Evolutionary conservation across 2,888 invertebrate genomes (phyloP).

Genomic region (Drosophila paramelanica): DNA sequence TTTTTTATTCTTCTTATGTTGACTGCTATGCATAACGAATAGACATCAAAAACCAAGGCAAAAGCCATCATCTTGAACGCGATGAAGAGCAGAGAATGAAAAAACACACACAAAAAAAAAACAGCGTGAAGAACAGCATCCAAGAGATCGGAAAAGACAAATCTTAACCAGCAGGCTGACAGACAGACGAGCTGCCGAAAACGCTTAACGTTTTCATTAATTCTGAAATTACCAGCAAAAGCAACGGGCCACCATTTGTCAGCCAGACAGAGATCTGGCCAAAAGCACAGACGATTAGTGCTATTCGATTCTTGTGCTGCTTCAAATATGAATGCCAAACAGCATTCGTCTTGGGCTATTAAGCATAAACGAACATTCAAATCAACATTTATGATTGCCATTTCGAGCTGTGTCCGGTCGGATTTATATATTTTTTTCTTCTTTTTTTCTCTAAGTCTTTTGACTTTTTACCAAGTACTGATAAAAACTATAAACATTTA

Average conservation of each 20-base stretch:
- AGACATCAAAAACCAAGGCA: constrained; percentile 39
- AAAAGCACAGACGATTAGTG: constrained; percentile 9
- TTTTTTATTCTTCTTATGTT: background rate
- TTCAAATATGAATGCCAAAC: constrained; percentile 61
- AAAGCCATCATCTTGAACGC: constrained; percentile 32
- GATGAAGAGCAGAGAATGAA: background rate
- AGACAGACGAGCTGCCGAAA: constrained; percentile 58
- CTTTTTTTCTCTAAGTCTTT: too few species aligned
- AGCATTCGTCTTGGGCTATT: constrained; percentile 68
- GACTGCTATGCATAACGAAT: constrained; percentile 8
- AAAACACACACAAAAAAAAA: background rate
- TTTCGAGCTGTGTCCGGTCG: constrained; percentile 48
- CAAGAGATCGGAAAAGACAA: constrained; percentile 9
- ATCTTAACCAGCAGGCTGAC: constrained; percentile 43
- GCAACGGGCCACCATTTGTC: constrained; percentile 28
- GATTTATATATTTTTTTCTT: constrained; percentile 2
- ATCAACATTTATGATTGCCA: constrained; percentile 59
- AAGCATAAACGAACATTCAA: constrained; percentile 67
- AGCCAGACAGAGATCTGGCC: constrained; percentile 20
- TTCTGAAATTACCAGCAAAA: constrained; percentile 36
- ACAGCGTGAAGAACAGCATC: constrained; percentile 16
- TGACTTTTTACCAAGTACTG: background rate
- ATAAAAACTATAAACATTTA: background rate
- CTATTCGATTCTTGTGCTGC: constrained; percentile 15
- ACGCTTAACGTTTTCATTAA: constrained; percentile 73